These are phyloP conservation scores for Serrognathus titanus DNA, from an alignment of 2,888 invertebrate genomes.

Conservation along the genomic window DNA sequence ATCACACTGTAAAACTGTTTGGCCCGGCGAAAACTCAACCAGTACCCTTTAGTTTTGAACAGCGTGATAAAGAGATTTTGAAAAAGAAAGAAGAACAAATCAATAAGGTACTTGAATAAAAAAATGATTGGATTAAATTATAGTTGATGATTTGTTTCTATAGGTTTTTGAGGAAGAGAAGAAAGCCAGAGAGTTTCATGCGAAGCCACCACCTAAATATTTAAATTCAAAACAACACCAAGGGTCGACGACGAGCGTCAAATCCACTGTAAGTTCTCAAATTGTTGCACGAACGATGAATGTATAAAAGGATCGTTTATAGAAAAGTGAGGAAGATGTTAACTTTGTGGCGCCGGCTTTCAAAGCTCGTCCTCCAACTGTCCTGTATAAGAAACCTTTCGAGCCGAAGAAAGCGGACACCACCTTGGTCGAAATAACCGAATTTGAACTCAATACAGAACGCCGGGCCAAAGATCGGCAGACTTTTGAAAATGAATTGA, in stretches of 20 bases:
- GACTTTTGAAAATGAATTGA: constrained; percentile 57
- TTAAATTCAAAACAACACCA: background rate
- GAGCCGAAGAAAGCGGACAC: constrained; percentile 55
- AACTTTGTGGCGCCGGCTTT: constrained; percentile 45
- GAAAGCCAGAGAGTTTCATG: constrained; percentile 65
- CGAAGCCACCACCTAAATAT: constrained; percentile 60
- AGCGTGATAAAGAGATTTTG: constrained; percentile 57
- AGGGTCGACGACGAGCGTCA: constrained; percentile 15
- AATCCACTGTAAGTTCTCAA: constrained; percentile 14
- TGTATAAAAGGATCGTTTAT: constrained; percentile 30
- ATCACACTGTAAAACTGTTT: constrained; percentile 42
- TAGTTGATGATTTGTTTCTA: constrained; percentile 19
- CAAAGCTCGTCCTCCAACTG: constrained; percentile 61
- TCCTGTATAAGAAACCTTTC: constrained; percentile 63
- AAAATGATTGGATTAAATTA: background rate
- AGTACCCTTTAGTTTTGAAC: constrained; percentile 68
- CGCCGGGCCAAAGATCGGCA: constrained; percentile 60
- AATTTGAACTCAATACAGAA: constrained; percentile 63
- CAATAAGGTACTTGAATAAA: constrained; percentile 43
- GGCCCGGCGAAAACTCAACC: constrained; percentile 42
- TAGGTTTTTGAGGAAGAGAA: constrained; percentile 57
- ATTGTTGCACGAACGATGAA: background rate
- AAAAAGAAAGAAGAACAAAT: constrained; percentile 61
- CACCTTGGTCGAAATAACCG: constrained; percentile 49
- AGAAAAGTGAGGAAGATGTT: constrained; percentile 42